phyloP scores from a whole-genome alignment of 2,888 invertebrate species.

The Callyntrura guangdongensis region DNA sequence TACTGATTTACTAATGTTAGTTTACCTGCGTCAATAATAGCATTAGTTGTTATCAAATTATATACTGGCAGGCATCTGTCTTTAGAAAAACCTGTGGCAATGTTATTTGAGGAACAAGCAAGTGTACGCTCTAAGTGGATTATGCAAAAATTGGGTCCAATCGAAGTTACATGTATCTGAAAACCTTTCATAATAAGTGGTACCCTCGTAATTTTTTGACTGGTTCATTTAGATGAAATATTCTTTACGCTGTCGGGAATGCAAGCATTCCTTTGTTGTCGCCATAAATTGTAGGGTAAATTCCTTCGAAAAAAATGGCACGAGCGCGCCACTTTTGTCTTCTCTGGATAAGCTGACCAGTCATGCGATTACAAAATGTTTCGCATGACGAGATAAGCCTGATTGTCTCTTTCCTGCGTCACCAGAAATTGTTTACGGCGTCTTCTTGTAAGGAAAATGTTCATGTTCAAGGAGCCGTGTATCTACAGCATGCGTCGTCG shows the following conservation, averaged over 20 bases:
- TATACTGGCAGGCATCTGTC: background rate
- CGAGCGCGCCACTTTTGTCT: background rate
- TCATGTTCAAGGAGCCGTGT: background rate
- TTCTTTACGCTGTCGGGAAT: too few species aligned
- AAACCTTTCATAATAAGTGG: too few species aligned
- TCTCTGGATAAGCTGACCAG: background rate
- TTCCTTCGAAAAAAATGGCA: constrained; percentile 1
- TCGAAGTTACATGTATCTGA: too few species aligned
- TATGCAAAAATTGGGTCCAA: background rate
- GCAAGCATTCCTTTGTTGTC: background rate
- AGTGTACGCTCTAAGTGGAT: background rate
- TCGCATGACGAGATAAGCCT: background rate
- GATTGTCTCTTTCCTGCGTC: background rate
- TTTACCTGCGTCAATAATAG: too few species aligned
- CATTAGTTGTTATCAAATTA: too few species aligned
- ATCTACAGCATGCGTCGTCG: background rate
- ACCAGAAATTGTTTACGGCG: background rate
- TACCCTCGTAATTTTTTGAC: background rate
- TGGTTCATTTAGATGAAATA: background rate
- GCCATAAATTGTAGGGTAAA: background rate
- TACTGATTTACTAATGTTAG: background rate
- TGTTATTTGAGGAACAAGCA: too few species aligned
- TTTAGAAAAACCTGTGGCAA: background rate
- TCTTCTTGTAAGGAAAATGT: background rate
- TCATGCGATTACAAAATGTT: constrained; percentile 23